Percentiles rank a stretch among this genome's conserved stretches.
phyloP scores from a whole-genome alignment of 2,888 invertebrate genomes.

The Stenotaenia linearis region DNA sequence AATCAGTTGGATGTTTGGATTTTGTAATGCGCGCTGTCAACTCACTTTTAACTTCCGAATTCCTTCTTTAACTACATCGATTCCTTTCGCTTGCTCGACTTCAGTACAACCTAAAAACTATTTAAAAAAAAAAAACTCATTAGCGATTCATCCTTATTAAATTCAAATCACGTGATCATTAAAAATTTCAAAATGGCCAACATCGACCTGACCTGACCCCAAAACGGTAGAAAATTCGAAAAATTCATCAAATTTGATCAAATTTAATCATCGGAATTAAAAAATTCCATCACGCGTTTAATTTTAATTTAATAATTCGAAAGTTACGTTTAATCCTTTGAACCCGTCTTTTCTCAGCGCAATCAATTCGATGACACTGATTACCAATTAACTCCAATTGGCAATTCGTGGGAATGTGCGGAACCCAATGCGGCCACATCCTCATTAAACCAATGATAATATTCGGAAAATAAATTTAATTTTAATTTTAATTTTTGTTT shows the following conservation, averaged over 20 bases:
- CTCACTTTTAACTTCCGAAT: conserved; percentile 78
- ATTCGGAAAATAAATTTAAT: too few species aligned
- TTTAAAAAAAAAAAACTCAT: conserved; percentile 42
- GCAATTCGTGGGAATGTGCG: not conserved
- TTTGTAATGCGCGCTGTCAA: too few species aligned
- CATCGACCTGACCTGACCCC: conserved; percentile 14
- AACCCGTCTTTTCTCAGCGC: not conserved
- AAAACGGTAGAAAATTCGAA: not conserved
- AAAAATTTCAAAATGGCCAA: too few species aligned
- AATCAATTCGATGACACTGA: not conserved
- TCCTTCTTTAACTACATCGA: conserved; percentile 95
- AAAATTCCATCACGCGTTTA: not conserved
- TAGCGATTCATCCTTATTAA: not conserved
- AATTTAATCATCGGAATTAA: not conserved
- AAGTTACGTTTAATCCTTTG: not conserved
- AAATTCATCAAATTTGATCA: not conserved
- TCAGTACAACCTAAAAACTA: conserved; percentile 90
- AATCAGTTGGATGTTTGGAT: too few species aligned
- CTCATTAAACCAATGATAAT: conserved; percentile 11
- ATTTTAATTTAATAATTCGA: not conserved
- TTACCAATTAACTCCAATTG: not conserved
- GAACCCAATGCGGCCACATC: conserved; percentile 20
- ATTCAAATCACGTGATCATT: not conserved
- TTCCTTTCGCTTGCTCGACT: conserved; percentile 95
- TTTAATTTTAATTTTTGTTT: too few species aligned